Base-by-base conservation (phyloP, 1,140 invertebrate species). In the Drosophila orosa region DNA sequence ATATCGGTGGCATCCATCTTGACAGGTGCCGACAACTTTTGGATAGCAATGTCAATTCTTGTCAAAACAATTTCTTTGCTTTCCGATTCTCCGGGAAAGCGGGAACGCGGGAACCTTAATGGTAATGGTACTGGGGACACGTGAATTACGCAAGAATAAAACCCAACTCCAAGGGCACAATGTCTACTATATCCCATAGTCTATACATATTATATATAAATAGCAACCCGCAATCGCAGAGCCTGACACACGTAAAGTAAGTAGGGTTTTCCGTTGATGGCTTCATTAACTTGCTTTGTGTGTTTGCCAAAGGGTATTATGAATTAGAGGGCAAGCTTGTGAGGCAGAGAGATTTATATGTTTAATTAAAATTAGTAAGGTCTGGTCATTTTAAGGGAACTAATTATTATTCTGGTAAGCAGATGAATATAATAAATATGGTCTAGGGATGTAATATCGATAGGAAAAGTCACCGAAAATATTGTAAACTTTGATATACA, bases 281-380 rank as follows among this genome's bases (percentile, higher is more conserved):
- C 75, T 87, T 82, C 83, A 85, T 87, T 86, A 83, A 82, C 50
- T 79, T 82, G 52, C 45, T 39, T 68, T 61, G 55, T n/a, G n/a
- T n/a, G 62, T n/a, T 25, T n/a, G 5, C 8, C 8, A 31, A 24
- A n/a, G 50, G 19, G 31, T 54, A 54, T 37, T 35, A 5, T 9
- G 13, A 35, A 33, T 22, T 22, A 2, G 0, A 35, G 19, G 4
- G 0, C 0, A 22, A 9, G 19, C 1, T 24, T 54, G 13, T 10
- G 12, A n/a, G 3, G 6, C 7, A 19, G 3, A 1, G 3, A 13
- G 3, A 5, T 19, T 31, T n/a, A n/a, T 13, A 5, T 35, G 12
- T 35, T 27, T 3, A 27, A 27, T 27, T 1, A 27, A 27, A 27
- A 27, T 27, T n/a, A n/a, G n/a, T n/a, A n/a, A n/a, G n/a, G n/a